Evolutionary conservation across 2,888 invertebrate species (phyloP).

Genomic region (Sesia bembeciformis): DNA sequence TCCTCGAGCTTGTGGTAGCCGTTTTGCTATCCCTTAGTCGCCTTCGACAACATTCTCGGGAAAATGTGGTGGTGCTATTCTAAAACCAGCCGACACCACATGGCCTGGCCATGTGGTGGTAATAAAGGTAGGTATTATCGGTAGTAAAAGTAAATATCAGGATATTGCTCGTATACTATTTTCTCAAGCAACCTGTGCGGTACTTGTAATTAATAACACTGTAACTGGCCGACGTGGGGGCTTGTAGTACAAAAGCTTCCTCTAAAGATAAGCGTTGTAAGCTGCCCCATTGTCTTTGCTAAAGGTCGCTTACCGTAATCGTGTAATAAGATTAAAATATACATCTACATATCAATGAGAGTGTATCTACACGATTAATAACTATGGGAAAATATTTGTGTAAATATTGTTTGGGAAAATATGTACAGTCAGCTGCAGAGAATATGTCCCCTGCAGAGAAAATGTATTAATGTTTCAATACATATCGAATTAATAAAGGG

Average conservation of each 20-base stretch:
- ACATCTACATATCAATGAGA: neutral
- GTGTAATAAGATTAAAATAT: neutral
- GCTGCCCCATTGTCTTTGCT: conserved; percentile 3
- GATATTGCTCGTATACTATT: neutral
- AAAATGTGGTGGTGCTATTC: too few relatives aligned
- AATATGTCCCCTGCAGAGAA: too few relatives aligned
- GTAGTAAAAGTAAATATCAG: too few relatives aligned
- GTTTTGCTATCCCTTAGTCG: too few relatives aligned
- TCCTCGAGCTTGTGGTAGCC: too few relatives aligned
- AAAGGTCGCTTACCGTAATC: conserved; percentile 4
- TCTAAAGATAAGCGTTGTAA: conserved; percentile 5
- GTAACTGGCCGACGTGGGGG: neutral
- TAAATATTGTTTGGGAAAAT: neutral
- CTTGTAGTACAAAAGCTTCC: conserved; percentile 5
- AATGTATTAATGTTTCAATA: too few relatives aligned
- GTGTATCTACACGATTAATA: neutral
- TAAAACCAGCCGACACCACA: too few relatives aligned
- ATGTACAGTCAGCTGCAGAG: too few relatives aligned
- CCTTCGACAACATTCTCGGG: too few relatives aligned
- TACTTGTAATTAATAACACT: neutral
- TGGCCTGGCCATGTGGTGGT: too few relatives aligned
- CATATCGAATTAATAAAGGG: too few relatives aligned
- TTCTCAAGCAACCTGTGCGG: neutral
- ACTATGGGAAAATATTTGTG: neutral
- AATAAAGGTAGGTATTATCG: too few relatives aligned